phyloP scores from a whole-genome alignment of 1,140 invertebrate species.

The Cydia splendana region DNA sequence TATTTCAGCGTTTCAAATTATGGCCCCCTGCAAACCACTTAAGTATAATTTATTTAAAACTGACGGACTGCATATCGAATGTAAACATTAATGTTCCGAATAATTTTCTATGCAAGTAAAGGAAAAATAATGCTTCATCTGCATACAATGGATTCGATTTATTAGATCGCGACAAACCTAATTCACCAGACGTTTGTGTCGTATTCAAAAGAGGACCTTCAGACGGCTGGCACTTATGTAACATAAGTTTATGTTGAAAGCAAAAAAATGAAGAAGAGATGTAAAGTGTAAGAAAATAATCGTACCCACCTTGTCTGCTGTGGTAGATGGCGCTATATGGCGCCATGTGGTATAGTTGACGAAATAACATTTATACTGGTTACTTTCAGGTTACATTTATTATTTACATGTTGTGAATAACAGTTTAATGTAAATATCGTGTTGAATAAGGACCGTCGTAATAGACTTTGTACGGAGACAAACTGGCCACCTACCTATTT shows the following conservation, averaged over 20 bases:
- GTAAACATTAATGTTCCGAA: slow-evolving; percentile 25
- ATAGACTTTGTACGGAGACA: neutral
- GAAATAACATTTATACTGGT: neutral
- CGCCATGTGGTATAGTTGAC: too few species aligned
- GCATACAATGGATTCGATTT: slow-evolving; percentile 56
- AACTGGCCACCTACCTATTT: neutral
- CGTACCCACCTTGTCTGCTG: too few species aligned
- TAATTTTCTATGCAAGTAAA: slow-evolving; percentile 52
- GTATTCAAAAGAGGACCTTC: neutral
- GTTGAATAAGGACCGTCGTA: neutral
- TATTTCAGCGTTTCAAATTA: neutral
- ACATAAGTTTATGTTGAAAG: too few species aligned
- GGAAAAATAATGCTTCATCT: slow-evolving; percentile 47
- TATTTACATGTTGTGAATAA: neutral
- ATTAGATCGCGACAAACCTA: slow-evolving; percentile 29
- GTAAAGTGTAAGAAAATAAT: too few species aligned
- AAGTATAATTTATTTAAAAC: slow-evolving; percentile 11
- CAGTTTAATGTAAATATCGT: neutral
- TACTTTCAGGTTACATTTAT: neutral
- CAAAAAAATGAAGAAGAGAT: too few species aligned
- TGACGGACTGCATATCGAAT: neutral
- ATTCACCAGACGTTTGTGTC: neutral
- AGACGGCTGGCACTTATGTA: neutral
- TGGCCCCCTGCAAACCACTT: neutral
- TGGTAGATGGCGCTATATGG: too few species aligned